These are phyloP conservation scores for Geotrypetes seraphini DNA, from an alignment of 2,797 vertebrate species.

Conservation along the genomic window DNA sequence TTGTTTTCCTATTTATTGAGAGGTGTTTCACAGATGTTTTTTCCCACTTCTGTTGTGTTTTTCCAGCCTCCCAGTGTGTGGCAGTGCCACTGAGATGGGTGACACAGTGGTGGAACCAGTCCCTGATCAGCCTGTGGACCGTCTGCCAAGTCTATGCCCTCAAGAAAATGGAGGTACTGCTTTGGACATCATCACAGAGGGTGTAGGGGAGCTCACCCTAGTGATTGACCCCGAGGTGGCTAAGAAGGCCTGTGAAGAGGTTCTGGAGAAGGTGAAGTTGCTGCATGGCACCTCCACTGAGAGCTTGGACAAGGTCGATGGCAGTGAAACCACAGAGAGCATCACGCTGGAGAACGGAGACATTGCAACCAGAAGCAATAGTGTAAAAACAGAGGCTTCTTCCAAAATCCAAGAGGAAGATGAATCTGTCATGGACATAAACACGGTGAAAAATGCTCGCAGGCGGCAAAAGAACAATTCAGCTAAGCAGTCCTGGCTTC, in stretches of 20 bases:
- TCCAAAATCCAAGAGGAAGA: conserved; percentile 54
- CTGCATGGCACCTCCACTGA: conserved; percentile 25
- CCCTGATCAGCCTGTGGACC: conserved; percentile 12
- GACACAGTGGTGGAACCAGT: conserved; percentile 27
- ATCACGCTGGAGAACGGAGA: conserved; percentile 36
- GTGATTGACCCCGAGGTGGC: conserved; percentile 87
- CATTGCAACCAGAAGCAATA: conserved; percentile 1
- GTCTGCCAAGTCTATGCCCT: conserved; percentile 5
- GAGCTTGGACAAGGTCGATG: background rate
- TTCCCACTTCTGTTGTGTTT: background rate
- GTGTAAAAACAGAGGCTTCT: conserved; percentile 33
- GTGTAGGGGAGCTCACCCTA: conserved; percentile 59
- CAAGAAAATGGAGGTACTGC: conserved; percentile 46
- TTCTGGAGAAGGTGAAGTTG: conserved; percentile 81
- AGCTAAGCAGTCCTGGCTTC: conserved; percentile 87
- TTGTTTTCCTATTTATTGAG: too few species aligned
- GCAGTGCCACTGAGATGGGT: conserved; percentile 40
- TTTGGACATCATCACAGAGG: conserved; percentile 75
- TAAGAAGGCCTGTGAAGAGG: conserved; percentile 77
- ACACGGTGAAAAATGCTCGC: conserved; percentile 56
- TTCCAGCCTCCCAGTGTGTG: conserved; percentile 25
- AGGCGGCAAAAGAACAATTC: conserved; percentile 75
- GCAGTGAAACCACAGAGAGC: background rate
- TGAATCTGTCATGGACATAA: conserved; percentile 10
- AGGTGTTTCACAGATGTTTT: background rate